Base-by-base conservation (phyloP, 1,140 invertebrate species). In the Oryctes rhinoceros region DNA sequence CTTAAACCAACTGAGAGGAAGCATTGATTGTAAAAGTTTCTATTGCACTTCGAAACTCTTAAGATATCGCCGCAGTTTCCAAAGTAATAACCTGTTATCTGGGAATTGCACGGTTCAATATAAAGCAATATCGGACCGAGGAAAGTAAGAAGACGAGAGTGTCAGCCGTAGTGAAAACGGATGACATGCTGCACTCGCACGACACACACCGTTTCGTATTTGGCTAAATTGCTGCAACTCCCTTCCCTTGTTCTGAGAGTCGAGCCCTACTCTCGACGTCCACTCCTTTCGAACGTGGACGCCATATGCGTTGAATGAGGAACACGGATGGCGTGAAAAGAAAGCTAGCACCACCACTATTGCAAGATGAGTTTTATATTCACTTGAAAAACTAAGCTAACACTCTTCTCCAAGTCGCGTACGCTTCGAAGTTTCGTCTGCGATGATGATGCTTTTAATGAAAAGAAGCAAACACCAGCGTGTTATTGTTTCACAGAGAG, bases 41-140 rank as follows among this genome's bases (percentile, higher is more conserved):
- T 71, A 71, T 71, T 71, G 65, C 18, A 71, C 18, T 71, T 71
- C 65, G 7, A 13, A 71, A 37, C 35, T 37, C 24, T 71, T 24
- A 71, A 35, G 65, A 71, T 35, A 71, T 71, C 65, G 65, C 4
- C 65, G 65, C 65, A 71, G 65, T 71, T 71, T 71, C 6, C 65
- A 44, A 81, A 78, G 81, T 79, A 81, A 81, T 81, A 81, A 81
- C 81, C 78, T 62, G 78, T 77, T 81, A 81, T 81, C 81, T 81
- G 78, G 78, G 47, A 81, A 67, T 79, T 79, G 77, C 81, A 81
- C 78, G 78, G 77, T 75, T 74, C 78, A 81, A 79, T 79, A 81
- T 81, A 81, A 79, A 81, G 78, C 79, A 79, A 81, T 81, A 81
- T 78, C 76, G 78, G 74, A 48, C 47, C 30, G 49, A 78, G 20